A percentile compares a stretch with the other conserved stretches of the same genome.
phyloP scores from a whole-genome alignment of 2,113 vertebrate species.

The Rhineura floridana region DNA sequence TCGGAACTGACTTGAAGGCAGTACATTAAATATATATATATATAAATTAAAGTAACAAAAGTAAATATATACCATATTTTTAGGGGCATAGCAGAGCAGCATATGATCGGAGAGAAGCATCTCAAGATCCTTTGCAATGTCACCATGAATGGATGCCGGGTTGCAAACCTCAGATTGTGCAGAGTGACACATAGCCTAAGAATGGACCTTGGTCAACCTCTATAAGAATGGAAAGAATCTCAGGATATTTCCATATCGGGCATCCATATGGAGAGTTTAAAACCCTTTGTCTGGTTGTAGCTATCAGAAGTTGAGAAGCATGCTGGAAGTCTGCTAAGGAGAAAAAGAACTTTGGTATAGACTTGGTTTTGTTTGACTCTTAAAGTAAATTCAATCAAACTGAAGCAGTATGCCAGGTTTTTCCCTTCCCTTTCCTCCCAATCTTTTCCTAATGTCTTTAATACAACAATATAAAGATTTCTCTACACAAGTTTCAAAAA shows the following conservation, averaged over 20 bases:
- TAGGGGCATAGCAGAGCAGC: neutral
- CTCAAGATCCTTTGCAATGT: neutral
- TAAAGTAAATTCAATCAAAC: slow-evolving; percentile 22
- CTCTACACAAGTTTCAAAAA: slow-evolving; percentile 50
- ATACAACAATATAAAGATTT: slow-evolving; percentile 54
- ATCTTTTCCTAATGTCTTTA: slow-evolving; percentile 11
- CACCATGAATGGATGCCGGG: neutral
- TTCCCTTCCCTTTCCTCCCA: slow-evolving; percentile 2
- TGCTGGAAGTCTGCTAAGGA: slow-evolving; percentile 24
- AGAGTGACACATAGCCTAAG: neutral
- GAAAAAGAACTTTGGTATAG: neutral
- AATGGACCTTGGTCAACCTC: neutral
- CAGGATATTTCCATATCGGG: neutral
- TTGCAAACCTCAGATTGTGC: neutral
- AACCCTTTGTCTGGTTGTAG: neutral
- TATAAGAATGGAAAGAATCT: neutral
- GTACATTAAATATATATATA: too few relatives aligned
- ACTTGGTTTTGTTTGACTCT: neutral
- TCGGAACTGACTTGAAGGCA: too few relatives aligned
- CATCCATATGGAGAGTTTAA: neutral
- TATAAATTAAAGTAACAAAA: too few relatives aligned
- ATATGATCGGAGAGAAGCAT: neutral
- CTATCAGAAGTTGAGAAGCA: neutral
- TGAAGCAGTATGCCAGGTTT: slow-evolving; percentile 27
- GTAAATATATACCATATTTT: neutral